phyloP scores from a whole-genome alignment of 2,113 vertebrate genomes.

The Leiothrix lutea region DNA sequence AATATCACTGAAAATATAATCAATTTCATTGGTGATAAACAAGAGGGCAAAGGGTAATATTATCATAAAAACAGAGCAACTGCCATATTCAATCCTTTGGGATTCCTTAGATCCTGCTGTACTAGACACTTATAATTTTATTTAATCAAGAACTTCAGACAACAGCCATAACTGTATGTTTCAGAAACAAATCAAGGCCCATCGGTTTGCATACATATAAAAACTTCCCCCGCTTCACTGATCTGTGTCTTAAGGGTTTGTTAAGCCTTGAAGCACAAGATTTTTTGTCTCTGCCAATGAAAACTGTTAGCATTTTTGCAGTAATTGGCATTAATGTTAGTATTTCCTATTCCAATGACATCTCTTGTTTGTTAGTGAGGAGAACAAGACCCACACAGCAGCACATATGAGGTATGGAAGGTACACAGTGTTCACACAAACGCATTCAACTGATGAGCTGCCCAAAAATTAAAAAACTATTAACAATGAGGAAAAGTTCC shows the following conservation, averaged over 20 bases:
- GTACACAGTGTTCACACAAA: not conserved
- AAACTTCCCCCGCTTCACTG: not conserved
- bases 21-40: constrained; percentile 26
- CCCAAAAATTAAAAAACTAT: not conserved
- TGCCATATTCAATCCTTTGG: not conserved
- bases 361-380: not conserved
- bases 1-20: not conserved
- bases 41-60: constrained; percentile 4
- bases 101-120: not conserved
- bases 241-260: not conserved
- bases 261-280: not conserved
- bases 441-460: not conserved
- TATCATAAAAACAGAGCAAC: not conserved
- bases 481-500: not conserved
- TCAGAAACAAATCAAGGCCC: not conserved
- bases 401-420: not conserved
- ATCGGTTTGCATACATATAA: not conserved
- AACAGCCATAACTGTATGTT: not conserved
- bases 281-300: not conserved
- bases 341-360: not conserved
- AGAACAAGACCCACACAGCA: not conserved
- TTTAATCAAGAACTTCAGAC: not conserved
- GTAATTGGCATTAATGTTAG: not conserved
- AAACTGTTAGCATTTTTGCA: not conserved
- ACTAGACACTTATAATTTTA: not conserved